Evolutionary conservation across 2,797 vertebrate genomes (phyloP), one percentile per base, ranked within the genome.

Genomic region (Sternarchorhynchus goeldii): DNA sequence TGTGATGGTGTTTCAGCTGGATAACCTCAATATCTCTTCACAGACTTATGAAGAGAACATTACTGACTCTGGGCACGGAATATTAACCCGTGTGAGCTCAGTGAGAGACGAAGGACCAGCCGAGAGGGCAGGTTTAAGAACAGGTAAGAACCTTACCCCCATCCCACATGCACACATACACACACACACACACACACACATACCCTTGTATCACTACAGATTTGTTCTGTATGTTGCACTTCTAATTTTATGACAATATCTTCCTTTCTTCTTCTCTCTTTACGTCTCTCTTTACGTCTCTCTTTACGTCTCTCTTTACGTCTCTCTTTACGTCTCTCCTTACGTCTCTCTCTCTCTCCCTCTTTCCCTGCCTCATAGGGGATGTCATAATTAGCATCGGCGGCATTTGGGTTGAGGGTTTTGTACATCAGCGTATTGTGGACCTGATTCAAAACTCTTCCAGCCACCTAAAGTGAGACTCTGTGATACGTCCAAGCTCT

Each of bases 331-430:
- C 67, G 6, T 78, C 34, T 76, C 45, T 69, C 36, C 32, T 10
- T 67, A 7, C 29, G 36, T 67, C 60, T 36, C 45, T 77, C 65
- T 39, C 10, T 71, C n/a, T 55, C 36, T 59, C 18, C 55, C 20
- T 64, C 20, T 62, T 8, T 58, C n/a, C 78, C 64, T 76, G 53
- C 50, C 17, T 31, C 12, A 36, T 84, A 96, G 95, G 93, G n/a
- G 92, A 94, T 55, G 89, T 94, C 87, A 90, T 96, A 64, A 34
- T 88, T 66, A 86, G 83, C 32, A 88, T 96, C 85, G 95, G 95
- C 5, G 91, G 92, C 0, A 59, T 92, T 4, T 90, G 5, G 84
- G 90, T 85, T 0, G 87, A 91, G 67, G 93, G 93, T 0, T 94
- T 92, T 31, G 86, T 81, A 0, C 92, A 93, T 87, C 92, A 92